These are phyloP conservation scores for Omphaloscelis lunosa DNA, from an alignment of 2,888 invertebrate species.

Conservation along the genomic window DNA sequence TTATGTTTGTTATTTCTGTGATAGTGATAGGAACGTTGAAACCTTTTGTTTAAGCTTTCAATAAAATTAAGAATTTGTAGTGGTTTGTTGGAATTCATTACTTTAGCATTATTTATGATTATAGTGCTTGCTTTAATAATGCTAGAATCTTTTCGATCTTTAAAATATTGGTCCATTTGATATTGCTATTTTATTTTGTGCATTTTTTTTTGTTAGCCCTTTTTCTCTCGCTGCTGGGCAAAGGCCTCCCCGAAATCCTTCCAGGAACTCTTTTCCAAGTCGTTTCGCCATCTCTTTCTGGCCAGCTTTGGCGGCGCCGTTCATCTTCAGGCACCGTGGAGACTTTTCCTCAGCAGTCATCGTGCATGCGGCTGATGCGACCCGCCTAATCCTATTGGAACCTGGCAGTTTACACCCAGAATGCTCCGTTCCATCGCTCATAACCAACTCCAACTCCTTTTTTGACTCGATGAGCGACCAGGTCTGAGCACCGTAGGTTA, in stretches of 20 bases:
- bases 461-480: too few relatives aligned
- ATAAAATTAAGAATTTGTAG: not conserved
- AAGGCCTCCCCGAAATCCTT: too few relatives aligned
- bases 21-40: not conserved
- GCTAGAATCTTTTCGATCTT: not conserved
- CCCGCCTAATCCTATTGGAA: not conserved
- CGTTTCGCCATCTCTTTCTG: not conserved
- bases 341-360: too few relatives aligned
- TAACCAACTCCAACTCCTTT: too few relatives aligned
- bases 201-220: not conserved
- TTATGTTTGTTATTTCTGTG: not conserved
- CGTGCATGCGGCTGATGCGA: not conserved
- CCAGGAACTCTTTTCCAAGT: too few relatives aligned
- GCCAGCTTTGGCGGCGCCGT: not conserved
- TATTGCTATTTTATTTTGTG: not conserved
- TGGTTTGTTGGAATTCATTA: not conserved
- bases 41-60: constrained; percentile 11
- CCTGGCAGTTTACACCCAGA: not conserved
- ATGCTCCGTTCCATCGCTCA: too few relatives aligned
- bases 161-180: not conserved
- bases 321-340: not conserved
- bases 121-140: not conserved
- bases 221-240: not conserved
- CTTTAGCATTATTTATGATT: not conserved
- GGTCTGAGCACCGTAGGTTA: too few relatives aligned